Percentiles rank a stretch among this genome's conserved stretches.
Conservation (phyloP, 1,140 invertebrate genomes). For the Protaetia brevitarsis region DNA sequence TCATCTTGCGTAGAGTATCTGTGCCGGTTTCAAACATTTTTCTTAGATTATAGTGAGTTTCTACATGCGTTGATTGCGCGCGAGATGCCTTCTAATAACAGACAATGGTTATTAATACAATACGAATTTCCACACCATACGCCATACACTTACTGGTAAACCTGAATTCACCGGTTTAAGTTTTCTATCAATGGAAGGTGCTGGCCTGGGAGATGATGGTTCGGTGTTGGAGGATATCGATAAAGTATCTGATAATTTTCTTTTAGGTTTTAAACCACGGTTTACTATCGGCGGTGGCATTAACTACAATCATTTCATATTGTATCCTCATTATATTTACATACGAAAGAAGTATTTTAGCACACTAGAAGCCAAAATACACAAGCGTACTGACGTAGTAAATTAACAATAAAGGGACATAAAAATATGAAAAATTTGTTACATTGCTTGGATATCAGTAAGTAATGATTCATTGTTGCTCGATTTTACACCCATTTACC, state of each 20-base stretch:
- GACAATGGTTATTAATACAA: not conserved
- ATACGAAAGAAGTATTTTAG: not conserved
- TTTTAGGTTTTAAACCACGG: conserved; percentile 73
- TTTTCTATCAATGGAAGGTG: conserved; percentile 48
- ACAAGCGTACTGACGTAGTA: no score
- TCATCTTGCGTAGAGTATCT: conserved; percentile 40
- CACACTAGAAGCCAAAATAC: no score
- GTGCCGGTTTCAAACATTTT: not conserved
- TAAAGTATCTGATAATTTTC: conserved; percentile 58
- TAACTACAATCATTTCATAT: not conserved
- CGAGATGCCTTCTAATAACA: not conserved
- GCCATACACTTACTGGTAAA: conserved; percentile 36
- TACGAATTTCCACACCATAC: not conserved
- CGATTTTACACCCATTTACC: no score
- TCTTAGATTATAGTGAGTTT: not conserved
- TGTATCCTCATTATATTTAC: not conserved
- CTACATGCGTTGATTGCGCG: not conserved
- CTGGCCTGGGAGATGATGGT: conserved; percentile 47
- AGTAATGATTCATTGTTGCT: no score
- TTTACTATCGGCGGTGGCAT: conserved; percentile 70
- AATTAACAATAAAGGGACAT: no score
- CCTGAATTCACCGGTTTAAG: conserved; percentile 42
- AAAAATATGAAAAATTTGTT: no score
- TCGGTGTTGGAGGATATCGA: conserved; percentile 50
- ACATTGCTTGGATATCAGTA: no score